A percentile compares a stretch with the other conserved stretches of the same genome.
Evolutionary conservation across 2,113 vertebrate genomes (phyloP).

Genomic region (Myocastor coypus): DNA sequence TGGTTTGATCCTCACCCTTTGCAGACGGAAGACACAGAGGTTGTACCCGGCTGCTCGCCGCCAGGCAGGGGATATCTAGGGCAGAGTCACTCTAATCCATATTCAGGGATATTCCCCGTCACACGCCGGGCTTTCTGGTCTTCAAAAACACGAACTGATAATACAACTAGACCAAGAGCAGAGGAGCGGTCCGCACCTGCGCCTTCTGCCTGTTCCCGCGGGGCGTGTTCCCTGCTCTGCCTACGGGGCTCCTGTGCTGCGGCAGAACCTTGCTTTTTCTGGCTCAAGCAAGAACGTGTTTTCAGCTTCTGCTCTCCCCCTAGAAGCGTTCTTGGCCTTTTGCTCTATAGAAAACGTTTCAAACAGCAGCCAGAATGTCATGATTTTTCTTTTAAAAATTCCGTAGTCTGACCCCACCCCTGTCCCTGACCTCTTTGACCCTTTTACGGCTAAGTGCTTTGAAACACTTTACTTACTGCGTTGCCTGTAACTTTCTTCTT

Average conservation of each 20-base stretch:
- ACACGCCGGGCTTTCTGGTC: neutral
- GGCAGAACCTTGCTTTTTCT: neutral
- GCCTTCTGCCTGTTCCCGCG: neutral
- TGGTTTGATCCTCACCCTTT: neutral
- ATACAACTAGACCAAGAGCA: neutral
- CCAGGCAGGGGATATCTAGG: neutral
- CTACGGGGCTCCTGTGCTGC: too few species aligned
- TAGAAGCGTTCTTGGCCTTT: neutral
- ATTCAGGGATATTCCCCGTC: neutral
- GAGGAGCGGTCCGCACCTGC: neutral
- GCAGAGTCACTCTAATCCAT: neutral
- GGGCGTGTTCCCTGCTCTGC: rapidly evolving
- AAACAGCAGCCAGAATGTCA: neutral
- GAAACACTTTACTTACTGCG: neutral
- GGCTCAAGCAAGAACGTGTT: neutral
- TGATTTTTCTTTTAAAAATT: slow-evolving; percentile 9
- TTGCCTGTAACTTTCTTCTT: neutral
- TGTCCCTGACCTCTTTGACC: neutral
- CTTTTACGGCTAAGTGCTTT: neutral
- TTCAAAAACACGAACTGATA: neutral
- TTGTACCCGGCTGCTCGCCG: neutral
- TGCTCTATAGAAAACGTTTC: neutral
- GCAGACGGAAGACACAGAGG: neutral
- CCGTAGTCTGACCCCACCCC: neutral
- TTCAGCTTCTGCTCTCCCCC: neutral